phyloP scores from a whole-genome alignment of 1,140 invertebrate genomes.

The Drosophila kepulauana region DNA sequence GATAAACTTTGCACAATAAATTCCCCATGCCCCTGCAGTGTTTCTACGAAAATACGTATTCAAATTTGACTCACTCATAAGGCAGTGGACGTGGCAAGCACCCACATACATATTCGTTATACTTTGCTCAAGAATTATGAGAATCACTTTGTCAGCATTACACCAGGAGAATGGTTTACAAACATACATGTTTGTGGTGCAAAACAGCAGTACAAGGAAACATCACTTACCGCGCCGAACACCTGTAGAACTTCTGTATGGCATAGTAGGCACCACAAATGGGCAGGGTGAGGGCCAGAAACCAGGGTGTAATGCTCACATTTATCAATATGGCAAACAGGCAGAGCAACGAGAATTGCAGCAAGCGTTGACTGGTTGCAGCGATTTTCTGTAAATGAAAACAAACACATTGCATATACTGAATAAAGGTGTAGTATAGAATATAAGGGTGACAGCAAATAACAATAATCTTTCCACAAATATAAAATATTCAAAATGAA shows the following conservation, averaged over 20 bases:
- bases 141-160: slow-evolving; percentile 51
- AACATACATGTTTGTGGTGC: not conserved
- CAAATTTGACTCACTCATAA: slow-evolving; percentile 13
- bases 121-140: slow-evolving; percentile 45
- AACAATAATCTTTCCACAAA: no score
- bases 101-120: slow-evolving; percentile 32
- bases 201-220: slow-evolving; percentile 5
- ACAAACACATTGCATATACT: slow-evolving; percentile 22
- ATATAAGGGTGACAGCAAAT: no score
- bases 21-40: not conserved
- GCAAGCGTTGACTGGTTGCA: slow-evolving; percentile 90
- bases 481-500: no score
- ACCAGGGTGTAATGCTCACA: slow-evolving; percentile 90
- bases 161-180: slow-evolving; percentile 1
- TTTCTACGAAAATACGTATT: slow-evolving; percentile 9
- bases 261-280: slow-evolving; percentile 89
- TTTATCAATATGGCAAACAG: slow-evolving; percentile 90
- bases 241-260: slow-evolving; percentile 90
- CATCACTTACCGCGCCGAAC: slow-evolving; percentile 88
- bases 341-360: slow-evolving; percentile 90
- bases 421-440: not conserved
- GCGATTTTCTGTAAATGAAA: slow-evolving; percentile 89
- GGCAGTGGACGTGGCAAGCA: slow-evolving; percentile 14
- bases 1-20: slow-evolving; percentile 35
- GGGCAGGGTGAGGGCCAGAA: slow-evolving; percentile 88